Evolutionary conservation across 2,888 invertebrate species (phyloP).

Genomic region (Ctena decussata): DNA sequence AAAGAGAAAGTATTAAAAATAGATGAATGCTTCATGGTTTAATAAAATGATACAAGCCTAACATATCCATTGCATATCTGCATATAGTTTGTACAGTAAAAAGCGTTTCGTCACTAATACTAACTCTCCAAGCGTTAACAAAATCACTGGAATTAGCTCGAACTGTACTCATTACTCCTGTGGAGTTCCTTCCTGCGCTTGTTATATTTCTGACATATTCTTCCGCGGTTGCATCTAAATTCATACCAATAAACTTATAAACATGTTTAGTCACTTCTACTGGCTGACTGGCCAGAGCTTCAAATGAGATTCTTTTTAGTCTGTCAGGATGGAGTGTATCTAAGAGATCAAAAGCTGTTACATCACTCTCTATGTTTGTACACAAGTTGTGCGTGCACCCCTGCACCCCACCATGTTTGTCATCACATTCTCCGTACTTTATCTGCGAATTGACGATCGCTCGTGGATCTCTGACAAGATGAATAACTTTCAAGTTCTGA

Average conservation of each 20-base stretch:
- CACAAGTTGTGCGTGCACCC: constrained; percentile 36
- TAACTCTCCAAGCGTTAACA: background rate
- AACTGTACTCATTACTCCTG: constrained; percentile 1
- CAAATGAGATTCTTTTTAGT: background rate
- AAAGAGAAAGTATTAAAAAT: too few relatives aligned
- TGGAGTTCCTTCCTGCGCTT: background rate
- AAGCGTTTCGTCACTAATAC: background rate
- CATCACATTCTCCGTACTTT: background rate
- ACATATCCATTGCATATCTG: background rate
- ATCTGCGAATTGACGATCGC: constrained; percentile 58
- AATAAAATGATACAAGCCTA: constrained; percentile 5
- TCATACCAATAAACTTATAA: constrained; percentile 7
- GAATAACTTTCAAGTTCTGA: constrained; percentile 57
- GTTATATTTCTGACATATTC: constrained; percentile 3
- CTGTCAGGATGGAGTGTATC: constrained; percentile 20
- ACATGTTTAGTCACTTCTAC: background rate
- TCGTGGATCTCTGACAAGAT: constrained; percentile 66
- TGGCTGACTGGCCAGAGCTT: background rate
- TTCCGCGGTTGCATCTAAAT: background rate
- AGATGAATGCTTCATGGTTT: too few relatives aligned
- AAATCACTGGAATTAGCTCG: background rate
- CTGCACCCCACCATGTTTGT: constrained; percentile 24
- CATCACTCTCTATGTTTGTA: constrained; percentile 39
- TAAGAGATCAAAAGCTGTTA: constrained; percentile 17
- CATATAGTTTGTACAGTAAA: background rate